phyloP scores from a whole-genome alignment of 2,113 vertebrate genomes.

The Labrus mixtus region DNA sequence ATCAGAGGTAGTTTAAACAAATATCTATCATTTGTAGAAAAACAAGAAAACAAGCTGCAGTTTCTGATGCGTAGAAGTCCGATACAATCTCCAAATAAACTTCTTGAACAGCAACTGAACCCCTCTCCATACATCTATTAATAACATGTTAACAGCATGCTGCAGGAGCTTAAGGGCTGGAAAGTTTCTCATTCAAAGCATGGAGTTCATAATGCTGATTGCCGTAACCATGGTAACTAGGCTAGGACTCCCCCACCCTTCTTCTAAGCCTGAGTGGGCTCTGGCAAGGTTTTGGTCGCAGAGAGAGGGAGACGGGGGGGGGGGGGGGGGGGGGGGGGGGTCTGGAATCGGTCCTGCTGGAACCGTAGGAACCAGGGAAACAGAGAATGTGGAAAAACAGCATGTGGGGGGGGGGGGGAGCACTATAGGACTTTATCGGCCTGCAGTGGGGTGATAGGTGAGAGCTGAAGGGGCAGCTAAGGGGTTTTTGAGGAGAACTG shows the following conservation, averaged over 20 bases:
- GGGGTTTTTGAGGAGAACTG: constrained; percentile 41
- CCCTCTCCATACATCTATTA: constrained; percentile 26
- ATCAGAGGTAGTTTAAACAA: constrained; percentile 36
- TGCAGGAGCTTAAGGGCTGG: constrained; percentile 13
- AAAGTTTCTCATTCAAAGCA: constrained; percentile 37
- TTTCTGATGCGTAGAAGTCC: constrained; percentile 26
- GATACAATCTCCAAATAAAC: constrained; percentile 43
- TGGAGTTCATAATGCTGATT: constrained; percentile 49
- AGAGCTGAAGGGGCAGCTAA: constrained; percentile 15
- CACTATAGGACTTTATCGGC: constrained; percentile 25
- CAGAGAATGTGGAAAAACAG: constrained; percentile 46
- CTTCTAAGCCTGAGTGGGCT: constrained; percentile 15
- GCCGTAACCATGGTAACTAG: constrained; percentile 65
- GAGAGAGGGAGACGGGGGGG: constrained; percentile 27
- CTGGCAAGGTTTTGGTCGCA: constrained; percentile 33
- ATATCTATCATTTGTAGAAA: constrained; percentile 54
- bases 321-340: constrained; percentile 20
- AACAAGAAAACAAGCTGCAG: constrained; percentile 38
- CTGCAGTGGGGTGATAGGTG: neutral
- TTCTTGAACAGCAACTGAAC: constrained; percentile 3
- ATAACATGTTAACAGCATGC: constrained; percentile 39
- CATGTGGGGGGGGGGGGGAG: constrained; percentile 5
- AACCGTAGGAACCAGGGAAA: constrained; percentile 49
- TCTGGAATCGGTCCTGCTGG: constrained; percentile 40
- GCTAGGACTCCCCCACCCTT: neutral